A percentile compares a stretch with the other conserved stretches of the same genome.
Conservation (phyloP, 2,113 vertebrate species). For the Puffinus mauretanicus region DNA sequence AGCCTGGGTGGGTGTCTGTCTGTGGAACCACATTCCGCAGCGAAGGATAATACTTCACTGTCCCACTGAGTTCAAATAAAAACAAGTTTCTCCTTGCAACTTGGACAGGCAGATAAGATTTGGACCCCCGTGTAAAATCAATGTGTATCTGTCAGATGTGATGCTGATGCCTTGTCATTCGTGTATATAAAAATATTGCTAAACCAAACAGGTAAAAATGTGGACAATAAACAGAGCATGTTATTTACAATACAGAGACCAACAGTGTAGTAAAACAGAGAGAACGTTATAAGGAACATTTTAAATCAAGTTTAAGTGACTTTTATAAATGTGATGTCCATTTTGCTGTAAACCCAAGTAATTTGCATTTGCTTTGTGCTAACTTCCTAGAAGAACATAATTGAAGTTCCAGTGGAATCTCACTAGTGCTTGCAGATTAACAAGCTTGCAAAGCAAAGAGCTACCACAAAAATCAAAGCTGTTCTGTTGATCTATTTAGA, state of each 20-base stretch:
- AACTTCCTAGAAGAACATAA: neutral
- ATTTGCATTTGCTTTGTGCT: neutral
- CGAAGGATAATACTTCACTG: neutral
- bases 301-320: neutral
- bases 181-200: neutral
- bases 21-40: rapidly evolving
- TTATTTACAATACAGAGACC: neutral
- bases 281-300: neutral
- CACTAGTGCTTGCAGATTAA: neutral
- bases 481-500: neutral
- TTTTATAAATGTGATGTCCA: neutral
- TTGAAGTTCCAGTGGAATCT: neutral
- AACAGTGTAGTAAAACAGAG: neutral
- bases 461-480: neutral
- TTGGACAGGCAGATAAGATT: neutral
- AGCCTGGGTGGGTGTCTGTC: neutral
- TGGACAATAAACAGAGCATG: neutral
- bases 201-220: neutral
- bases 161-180: neutral
- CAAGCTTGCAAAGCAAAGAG: neutral
- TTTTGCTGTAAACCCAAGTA: neutral
- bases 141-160: neutral
- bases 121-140: neutral
- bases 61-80: neutral
- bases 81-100: neutral